Conservation (phyloP, 1,140 invertebrate genomes). For the Magallana ariakensis region DNA sequence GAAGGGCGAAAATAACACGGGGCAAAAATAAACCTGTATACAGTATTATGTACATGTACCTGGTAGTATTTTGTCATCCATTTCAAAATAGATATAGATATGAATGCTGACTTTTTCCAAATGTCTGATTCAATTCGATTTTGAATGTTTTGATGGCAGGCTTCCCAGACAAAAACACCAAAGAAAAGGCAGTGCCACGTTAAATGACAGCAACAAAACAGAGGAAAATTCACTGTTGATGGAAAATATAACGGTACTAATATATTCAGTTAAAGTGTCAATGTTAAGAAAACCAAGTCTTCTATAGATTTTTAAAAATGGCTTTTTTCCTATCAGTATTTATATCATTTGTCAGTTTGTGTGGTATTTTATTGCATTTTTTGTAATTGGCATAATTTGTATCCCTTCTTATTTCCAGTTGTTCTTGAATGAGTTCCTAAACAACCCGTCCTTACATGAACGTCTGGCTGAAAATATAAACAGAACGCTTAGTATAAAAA, state of each 20-base stretch:
- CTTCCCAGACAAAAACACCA: conserved; percentile 49
- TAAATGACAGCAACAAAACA: conserved; percentile 51
- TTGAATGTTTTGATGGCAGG: background rate
- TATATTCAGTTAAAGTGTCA: background rate
- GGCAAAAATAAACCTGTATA: too few relatives aligned
- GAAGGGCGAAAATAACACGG: too few relatives aligned
- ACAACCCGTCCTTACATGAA: conserved; percentile 64
- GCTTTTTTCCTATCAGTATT: too few relatives aligned
- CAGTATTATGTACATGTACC: too few relatives aligned
- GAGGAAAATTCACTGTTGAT: conserved; percentile 40
- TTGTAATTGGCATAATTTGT: background rate
- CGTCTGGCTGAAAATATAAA: conserved; percentile 72
- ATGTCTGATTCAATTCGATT: too few relatives aligned
- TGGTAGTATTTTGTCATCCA: too few relatives aligned
- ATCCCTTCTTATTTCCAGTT: background rate
- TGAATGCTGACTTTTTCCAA: too few relatives aligned
- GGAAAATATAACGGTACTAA: conserved; percentile 25
- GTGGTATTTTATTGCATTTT: background rate
- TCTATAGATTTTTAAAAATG: too few relatives aligned
- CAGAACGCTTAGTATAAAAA: conserved; percentile 38
- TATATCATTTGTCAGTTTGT: too few relatives aligned
- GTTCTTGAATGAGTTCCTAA: conserved; percentile 55
- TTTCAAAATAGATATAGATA: too few relatives aligned
- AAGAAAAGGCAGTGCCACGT: conserved; percentile 21
- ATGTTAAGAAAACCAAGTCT: too few relatives aligned